Evolutionary conservation across 2,888 invertebrate genomes (phyloP).

Genomic region (Platycheirus albimanus): DNA sequence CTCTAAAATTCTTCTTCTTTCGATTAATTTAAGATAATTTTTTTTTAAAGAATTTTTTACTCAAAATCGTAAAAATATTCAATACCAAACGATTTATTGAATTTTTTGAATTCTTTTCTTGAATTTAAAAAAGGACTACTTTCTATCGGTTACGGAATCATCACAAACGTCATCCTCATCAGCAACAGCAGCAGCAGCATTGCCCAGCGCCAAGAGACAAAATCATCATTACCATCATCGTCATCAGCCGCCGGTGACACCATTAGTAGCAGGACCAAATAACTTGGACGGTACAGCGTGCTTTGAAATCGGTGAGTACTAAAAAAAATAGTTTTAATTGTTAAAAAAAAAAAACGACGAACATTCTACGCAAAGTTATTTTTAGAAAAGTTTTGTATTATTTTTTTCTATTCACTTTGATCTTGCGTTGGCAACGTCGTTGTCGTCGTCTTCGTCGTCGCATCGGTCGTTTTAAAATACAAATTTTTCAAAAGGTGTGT

Average conservation of each 20-base stretch:
- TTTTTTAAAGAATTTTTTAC: background rate
- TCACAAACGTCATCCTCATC: slow-evolving; percentile 54
- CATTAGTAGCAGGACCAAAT: slow-evolving; percentile 65
- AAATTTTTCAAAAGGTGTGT: slow-evolving; percentile 37
- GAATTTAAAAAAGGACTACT: slow-evolving; percentile 65
- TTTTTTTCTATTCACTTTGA: slow-evolving; percentile 30
- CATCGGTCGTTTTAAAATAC: background rate
- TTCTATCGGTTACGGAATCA: slow-evolving; percentile 71
- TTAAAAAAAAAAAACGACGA: slow-evolving; percentile 41
- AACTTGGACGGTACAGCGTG: slow-evolving; percentile 74
- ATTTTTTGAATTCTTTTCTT: slow-evolving; percentile 31
- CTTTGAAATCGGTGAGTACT: slow-evolving; percentile 76
- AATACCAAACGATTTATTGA: background rate
- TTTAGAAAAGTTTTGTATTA: slow-evolving; percentile 30
- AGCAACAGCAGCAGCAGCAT: too few relatives aligned
- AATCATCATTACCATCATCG: slow-evolving; percentile 69
- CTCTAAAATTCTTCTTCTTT: slow-evolving; percentile 15
- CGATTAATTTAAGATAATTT: slow-evolving; percentile 16
- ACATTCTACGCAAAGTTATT: slow-evolving; percentile 59
- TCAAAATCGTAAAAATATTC: too few relatives aligned
- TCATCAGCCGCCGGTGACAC: slow-evolving; percentile 66
- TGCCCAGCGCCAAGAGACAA: slow-evolving; percentile 54
- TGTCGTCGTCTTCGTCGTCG: too few relatives aligned
- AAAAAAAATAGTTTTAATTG: slow-evolving; percentile 1
- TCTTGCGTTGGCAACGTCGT: slow-evolving; percentile 33